Evolutionary conservation across 1,140 invertebrate genomes (phyloP).

Genomic region (Platorchestia sp.): DNA sequence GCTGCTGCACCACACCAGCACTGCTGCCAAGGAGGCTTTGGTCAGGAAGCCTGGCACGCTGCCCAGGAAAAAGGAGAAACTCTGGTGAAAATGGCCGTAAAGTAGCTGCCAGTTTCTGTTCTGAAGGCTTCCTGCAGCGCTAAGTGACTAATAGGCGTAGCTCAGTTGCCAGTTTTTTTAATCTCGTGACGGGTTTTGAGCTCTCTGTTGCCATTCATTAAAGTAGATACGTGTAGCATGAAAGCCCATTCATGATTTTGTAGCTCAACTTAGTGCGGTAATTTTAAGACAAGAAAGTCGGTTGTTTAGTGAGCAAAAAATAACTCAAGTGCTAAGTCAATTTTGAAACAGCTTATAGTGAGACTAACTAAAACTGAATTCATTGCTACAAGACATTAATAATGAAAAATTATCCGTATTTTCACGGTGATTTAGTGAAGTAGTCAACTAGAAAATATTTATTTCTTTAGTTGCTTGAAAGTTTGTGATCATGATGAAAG

Average conservation of each 20-base stretch:
- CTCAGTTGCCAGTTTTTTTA: neutral
- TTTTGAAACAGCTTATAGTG: too few species aligned
- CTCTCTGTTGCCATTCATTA: neutral
- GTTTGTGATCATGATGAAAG: neutral
- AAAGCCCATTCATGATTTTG: neutral
- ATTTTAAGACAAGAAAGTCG: neutral
- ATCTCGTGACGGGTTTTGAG: neutral
- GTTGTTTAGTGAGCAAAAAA: neutral
- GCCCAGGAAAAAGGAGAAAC: constrained; percentile 50
- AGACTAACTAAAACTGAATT: too few species aligned
- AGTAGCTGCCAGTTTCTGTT: neutral
- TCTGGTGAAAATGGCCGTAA: constrained; percentile 16
- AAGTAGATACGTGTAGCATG: neutral
- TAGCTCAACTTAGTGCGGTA: neutral
- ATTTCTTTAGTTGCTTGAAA: neutral
- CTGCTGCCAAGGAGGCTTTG: neutral
- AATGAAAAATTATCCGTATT: too few species aligned
- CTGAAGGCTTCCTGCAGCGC: neutral
- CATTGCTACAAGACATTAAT: too few species aligned
- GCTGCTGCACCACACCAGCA: constrained; percentile 69
- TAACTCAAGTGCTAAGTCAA: neutral
- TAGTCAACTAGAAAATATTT: neutral
- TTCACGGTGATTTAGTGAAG: too few species aligned
- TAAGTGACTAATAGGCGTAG: neutral
- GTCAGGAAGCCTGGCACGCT: constrained; percentile 57